Percentiles rank a stretch among this genome's conserved stretches.
Conservation (phyloP, 1,140 invertebrate genomes). For the Monomorium pharaonis region DNA sequence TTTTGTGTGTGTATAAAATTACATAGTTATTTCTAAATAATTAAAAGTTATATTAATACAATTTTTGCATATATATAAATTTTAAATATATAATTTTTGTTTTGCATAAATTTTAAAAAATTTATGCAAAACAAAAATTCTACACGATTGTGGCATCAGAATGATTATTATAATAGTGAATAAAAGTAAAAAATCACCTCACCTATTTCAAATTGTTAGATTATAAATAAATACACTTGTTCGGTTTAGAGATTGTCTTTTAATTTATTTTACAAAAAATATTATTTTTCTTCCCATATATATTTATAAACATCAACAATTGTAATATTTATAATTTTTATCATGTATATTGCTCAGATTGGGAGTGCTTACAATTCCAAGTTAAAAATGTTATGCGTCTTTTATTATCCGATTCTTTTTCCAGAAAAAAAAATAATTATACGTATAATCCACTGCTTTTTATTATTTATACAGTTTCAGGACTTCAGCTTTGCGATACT, state of each 20-base stretch:
- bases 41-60: no score
- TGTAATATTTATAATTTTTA: conserved; percentile 20
- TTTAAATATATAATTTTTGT: neutral
- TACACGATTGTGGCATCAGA: neutral
- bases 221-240: conserved; percentile 5
- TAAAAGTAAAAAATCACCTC: conserved; percentile 3
- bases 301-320: neutral
- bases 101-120: no score
- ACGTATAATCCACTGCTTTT: neutral
- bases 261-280: conserved; percentile 14
- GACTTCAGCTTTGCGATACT: neutral
- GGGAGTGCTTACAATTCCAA: neutral
- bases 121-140: neutral
- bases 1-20: no score
- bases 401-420: neutral
- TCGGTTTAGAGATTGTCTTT: conserved; percentile 12
- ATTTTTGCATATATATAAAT: no score
- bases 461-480: neutral
- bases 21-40: no score
- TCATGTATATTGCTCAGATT: neutral
- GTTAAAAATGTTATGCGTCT: neutral
- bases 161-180: neutral
- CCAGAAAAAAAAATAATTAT: neutral
- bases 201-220: neutral
- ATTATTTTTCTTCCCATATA: neutral